These are phyloP conservation scores for Phrynosoma blainvillii DNA, from an alignment of 2,113 vertebrate genomes.

Conservation along the genomic window DNA sequence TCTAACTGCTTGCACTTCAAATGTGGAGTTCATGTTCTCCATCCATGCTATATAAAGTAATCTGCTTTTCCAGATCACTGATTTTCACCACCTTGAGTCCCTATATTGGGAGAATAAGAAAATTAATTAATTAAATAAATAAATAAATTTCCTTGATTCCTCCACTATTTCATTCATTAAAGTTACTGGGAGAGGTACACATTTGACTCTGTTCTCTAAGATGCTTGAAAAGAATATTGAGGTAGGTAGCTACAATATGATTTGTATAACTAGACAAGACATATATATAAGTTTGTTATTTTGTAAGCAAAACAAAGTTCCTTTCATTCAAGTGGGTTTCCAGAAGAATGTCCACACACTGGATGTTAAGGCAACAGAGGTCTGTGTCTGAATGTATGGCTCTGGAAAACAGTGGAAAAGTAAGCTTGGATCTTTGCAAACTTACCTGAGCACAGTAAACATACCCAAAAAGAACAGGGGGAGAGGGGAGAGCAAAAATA, in stretches of 20 bases:
- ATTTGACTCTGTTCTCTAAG: neutral
- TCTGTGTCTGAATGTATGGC: neutral
- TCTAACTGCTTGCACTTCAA: neutral
- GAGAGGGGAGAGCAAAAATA: neutral
- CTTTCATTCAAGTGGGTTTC: neutral
- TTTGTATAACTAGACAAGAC: neutral
- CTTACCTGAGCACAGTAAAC: neutral
- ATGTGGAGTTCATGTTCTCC: too few species aligned
- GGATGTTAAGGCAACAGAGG: constrained; percentile 9
- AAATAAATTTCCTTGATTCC: too few species aligned
- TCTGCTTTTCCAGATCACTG: too few species aligned
- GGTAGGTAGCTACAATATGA: neutral
- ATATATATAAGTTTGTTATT: neutral
- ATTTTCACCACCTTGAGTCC: too few species aligned
- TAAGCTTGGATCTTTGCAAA: neutral
- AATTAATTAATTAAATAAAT: too few species aligned
- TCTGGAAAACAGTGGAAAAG: neutral
- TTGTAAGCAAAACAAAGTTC: neutral
- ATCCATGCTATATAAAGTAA: neutral
- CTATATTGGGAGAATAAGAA: too few species aligned
- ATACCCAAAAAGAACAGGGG: neutral
- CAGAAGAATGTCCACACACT: constrained; percentile 10
- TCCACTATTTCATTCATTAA: too few species aligned
- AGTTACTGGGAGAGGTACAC: too few species aligned
- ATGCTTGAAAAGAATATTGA: neutral